Base-by-base conservation (phyloP, 2,888 invertebrate species). In the Apodemia hepburni region DNA sequence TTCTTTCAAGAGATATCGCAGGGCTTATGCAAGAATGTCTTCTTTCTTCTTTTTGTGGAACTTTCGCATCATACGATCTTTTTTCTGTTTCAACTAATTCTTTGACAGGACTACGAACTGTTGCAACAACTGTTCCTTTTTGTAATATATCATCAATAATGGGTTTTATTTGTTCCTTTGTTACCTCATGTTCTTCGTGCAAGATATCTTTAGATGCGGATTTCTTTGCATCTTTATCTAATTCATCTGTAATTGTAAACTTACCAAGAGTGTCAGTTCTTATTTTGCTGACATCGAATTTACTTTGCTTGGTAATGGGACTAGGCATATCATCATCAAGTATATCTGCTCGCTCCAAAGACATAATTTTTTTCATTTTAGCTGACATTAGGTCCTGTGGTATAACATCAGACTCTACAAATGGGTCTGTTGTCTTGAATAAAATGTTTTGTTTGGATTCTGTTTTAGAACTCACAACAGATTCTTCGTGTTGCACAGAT, bases 1-100 rank as follows among this genome's bases (percentile, higher is more conserved):
- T n/a, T n/a, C 90, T 82, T 77, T 91, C 91, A 11, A 91, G 73
- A 17, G 91, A 91, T 62, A 90, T 84, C 17, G 91, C 91, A 54
- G 91, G 91, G 67, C 91, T 91, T 4, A 91, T 84, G 68, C 90
- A 91, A 0, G 91, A 91, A 78, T 89, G 90, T 68, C 91, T 77
- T 18, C 91, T 79, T 71, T 91, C 91, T 45, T 89, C 88, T 76
- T 86, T 89, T 38, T 80, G 82, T 0, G 90, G 90, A 27, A 86
- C 84, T 77, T 90, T 91, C n/a, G 87, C 81, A 70, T 91, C 90
- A 62, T 90, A 91, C 0, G 87, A 88, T 61, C 90, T 73, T 69
- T 85, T 89, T 73, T 91, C 90, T 2, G 78, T 77, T 69, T 90
- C 89, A 12, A 84, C 75, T 60, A 84, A 76, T 68, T 91, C 90